Base-by-base conservation (phyloP, 2,797 vertebrate species). In the Bovichtus variegatus region DNA sequence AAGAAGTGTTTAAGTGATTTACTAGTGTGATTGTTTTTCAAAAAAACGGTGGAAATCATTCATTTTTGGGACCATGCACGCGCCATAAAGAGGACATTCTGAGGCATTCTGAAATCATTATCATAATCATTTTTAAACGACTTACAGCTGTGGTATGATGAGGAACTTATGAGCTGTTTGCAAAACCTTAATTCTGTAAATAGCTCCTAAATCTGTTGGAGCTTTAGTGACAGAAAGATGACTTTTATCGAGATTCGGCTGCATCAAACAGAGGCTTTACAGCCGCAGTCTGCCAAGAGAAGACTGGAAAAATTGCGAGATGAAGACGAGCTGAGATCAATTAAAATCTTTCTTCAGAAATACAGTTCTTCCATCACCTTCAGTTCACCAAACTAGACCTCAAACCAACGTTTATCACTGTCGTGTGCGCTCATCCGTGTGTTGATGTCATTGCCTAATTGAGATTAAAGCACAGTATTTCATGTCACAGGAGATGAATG, bases 401-500 rank as follows among this genome's bases (percentile, higher is more conserved):
- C 21, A 23, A 25, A 46, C 13, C 44, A 31, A 6, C 36, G 16
- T 58, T 65, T 74, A 50, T 50, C 67, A 18, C 19, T 41, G 34
- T 41, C 53, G 21, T 43, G 43, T 41, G 47, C 40, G 58, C 27
- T 12, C 68, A 40, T 5, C 38, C 71, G 12, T 25, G 66, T 61
- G 55, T 44, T 21, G 2, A 55, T 53, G 79, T 47, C 69, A 80
- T 15, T 6, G 46, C 63, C 69, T 85, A 78, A 91, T 84, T 87
- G 73, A 87, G 80, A 91, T 88, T 76, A 88, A 86, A 72, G 40
- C 62, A 18, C 67, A 36, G 66, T 47, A 46, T 80, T 76, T 74
- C 57, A 29, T 27, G 74, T 80, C 80, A 67, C 46, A 4, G 55
- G 50, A 82, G 82, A 90, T 82, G 61, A 88, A 84, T 73, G 65